Percentiles rank a stretch among this genome's conserved stretches.
Conservation (phyloP, 2,113 vertebrate species). For the Callospermophilus lateralis region DNA sequence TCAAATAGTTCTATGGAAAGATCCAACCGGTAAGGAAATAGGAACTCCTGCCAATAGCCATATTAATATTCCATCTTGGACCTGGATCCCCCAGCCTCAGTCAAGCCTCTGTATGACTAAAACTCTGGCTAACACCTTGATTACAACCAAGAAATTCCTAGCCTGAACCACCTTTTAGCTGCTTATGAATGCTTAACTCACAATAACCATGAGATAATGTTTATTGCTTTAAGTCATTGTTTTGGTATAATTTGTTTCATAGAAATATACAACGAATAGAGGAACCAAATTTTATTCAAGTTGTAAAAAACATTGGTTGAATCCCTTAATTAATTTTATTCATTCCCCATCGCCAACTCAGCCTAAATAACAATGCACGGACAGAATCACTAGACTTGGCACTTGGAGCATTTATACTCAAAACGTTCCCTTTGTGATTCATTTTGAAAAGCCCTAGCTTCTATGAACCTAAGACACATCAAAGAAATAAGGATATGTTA, state of each 20-base stretch:
- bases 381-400: not conserved
- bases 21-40: not conserved
- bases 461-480: not conserved
- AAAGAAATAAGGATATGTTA: not conserved
- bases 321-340: not conserved
- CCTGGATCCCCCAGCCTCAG: not conserved
- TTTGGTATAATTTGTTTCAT: not conserved
- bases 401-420: not conserved
- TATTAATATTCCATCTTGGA: not conserved
- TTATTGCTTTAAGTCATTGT: not conserved
- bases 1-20: not conserved
- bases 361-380: not conserved
- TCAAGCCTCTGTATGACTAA: not conserved
- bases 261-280: not conserved
- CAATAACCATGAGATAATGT: not conserved
- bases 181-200: slow-evolving; percentile 23
- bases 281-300: not conserved
- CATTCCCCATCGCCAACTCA: not conserved
- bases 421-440: not conserved
- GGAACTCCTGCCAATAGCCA: not conserved
- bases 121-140: not conserved
- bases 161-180: not conserved
- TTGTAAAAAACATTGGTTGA: not conserved
- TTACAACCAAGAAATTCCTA: not conserved
- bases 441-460: not conserved